phyloP scores from a whole-genome alignment of 2,888 invertebrate species.

The Baccha elongata region DNA sequence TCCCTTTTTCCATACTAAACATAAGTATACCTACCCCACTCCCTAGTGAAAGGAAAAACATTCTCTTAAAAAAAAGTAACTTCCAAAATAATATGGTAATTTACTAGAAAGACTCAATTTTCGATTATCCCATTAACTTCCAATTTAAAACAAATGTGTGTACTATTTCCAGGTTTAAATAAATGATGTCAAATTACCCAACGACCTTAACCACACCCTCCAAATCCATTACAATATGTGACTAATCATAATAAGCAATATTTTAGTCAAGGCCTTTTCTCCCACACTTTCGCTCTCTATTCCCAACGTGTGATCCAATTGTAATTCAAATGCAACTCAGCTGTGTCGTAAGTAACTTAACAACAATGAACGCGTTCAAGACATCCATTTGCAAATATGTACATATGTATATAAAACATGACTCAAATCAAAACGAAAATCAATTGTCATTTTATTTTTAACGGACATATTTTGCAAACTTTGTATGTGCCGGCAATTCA shows the following conservation, averaged over 20 bases:
- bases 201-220: constrained; percentile 46
- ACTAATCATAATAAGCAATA: constrained; percentile 42
- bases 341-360: constrained; percentile 24
- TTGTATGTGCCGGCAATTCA: neutral
- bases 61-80: no score
- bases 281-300: constrained; percentile 67
- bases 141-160: no score
- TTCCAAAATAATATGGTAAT: no score
- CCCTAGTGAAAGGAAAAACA: no score
- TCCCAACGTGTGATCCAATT: constrained; percentile 15
- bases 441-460: neutral
- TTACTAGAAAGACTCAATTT: no score
- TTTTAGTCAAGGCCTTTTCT: constrained; percentile 45
- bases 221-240: constrained; percentile 18
- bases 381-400: constrained; percentile 8
- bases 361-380: constrained; percentile 30
- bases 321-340: constrained; percentile 53
- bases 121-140: no score
- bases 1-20: no score
- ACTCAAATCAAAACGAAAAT: constrained; percentile 10
- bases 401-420: neutral
- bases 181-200: constrained; percentile 14
- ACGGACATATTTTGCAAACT: constrained; percentile 31
- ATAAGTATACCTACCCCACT: no score
- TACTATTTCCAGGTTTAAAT: no score